Percentiles rank a stretch among this genome's conserved stretches.
These are phyloP conservation scores for Melipona bicolor DNA, from an alignment of 2,888 invertebrate genomes.

Conservation along the genomic window DNA sequence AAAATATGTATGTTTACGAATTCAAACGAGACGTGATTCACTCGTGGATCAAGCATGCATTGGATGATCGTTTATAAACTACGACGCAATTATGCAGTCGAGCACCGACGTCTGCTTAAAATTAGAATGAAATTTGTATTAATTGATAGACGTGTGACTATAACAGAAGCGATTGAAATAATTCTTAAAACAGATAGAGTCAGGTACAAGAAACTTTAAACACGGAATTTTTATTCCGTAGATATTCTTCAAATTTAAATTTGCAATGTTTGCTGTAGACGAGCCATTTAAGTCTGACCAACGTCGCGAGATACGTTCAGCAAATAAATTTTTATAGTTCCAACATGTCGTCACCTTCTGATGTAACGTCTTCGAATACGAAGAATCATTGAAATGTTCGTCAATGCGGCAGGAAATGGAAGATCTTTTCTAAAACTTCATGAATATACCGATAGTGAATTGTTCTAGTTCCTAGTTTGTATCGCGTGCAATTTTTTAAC, in stretches of 20 bases:
- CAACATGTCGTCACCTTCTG: slow-evolving; percentile 3
- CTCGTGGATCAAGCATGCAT: background rate
- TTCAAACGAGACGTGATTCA: background rate
- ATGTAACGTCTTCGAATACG: slow-evolving; percentile 1
- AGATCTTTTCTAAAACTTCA: slow-evolving; percentile 55
- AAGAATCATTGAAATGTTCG: slow-evolving; percentile 29
- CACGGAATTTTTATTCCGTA: background rate
- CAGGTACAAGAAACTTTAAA: too few species aligned
- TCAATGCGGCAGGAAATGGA: slow-evolving; percentile 50
- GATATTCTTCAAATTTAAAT: background rate
- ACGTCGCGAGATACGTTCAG: slow-evolving; percentile 12
- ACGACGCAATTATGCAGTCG: slow-evolving; percentile 30
- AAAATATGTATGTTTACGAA: background rate
- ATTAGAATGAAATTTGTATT: slow-evolving; percentile 42
- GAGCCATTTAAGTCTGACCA: slow-evolving; percentile 19
- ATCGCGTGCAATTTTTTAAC: background rate
- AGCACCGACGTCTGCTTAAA: background rate
- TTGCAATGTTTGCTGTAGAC: background rate
- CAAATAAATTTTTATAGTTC: slow-evolving; percentile 9
- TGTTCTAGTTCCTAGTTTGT: background rate
- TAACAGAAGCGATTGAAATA: background rate
- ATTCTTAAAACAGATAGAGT: background rate
- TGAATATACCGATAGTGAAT: slow-evolving; percentile 27
- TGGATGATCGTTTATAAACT: slow-evolving; percentile 24
- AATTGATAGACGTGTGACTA: slow-evolving; percentile 10